phyloP scores from a whole-genome alignment of 2,888 invertebrate species.

The Aphidoletes aphidimyza region DNA sequence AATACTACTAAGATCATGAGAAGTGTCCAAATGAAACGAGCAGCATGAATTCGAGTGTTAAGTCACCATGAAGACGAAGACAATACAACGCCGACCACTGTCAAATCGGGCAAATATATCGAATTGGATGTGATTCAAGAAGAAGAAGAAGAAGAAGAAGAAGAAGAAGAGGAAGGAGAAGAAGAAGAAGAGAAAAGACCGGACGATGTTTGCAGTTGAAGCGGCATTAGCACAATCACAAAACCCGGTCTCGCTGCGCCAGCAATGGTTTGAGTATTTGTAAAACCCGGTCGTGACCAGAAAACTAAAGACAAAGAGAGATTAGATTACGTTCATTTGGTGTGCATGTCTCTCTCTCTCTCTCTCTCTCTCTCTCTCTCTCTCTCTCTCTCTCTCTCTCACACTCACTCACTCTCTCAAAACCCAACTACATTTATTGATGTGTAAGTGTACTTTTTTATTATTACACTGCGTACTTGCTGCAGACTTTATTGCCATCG shows the following conservation, averaged over 20 bases:
- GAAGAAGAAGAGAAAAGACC: neutral
- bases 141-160: neutral
- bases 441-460: slow-evolving; percentile 48
- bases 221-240: neutral
- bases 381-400: neutral
- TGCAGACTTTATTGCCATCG: slow-evolving; percentile 44
- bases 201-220: no score
- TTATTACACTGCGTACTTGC: slow-evolving; percentile 43
- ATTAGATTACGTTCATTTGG: slow-evolving; percentile 51
- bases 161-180: neutral
- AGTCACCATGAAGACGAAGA: slow-evolving; percentile 31
- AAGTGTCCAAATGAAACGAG: slow-evolving; percentile 42
- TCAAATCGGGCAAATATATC: neutral
- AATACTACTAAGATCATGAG: neutral
- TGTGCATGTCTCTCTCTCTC: slow-evolving; percentile 39
- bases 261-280: slow-evolving; percentile 47
- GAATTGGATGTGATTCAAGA: neutral
- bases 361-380: neutral
- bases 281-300: slow-evolving; percentile 54
- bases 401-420: neutral
- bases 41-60: slow-evolving; percentile 39
- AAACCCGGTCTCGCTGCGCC: neutral
- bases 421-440: slow-evolving; percentile 9
- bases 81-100: neutral
- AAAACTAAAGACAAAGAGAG: slow-evolving; percentile 54